Evolutionary conservation across 2,797 vertebrate species (phyloP).

Genomic region (Crenichthys baileyi): DNA sequence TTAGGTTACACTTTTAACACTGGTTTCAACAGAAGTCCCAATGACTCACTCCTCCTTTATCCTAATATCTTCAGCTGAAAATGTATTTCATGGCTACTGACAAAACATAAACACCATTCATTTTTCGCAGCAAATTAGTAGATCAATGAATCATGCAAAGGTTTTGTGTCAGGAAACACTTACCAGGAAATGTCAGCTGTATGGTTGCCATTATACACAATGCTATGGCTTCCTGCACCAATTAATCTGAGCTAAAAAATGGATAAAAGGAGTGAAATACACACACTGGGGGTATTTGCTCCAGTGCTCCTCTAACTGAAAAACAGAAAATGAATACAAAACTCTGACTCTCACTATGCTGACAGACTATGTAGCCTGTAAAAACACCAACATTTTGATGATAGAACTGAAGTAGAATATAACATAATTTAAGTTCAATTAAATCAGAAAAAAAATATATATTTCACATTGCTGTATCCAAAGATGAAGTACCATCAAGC

Average conservation of each 20-base stretch:
- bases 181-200: background rate
- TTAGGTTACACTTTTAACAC: background rate
- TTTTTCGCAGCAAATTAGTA: background rate
- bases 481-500: no score
- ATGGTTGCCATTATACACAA: background rate
- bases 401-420: no score
- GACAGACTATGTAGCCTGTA: no score
- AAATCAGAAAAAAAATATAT: no score
- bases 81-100: background rate
- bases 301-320: background rate
- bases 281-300: background rate
- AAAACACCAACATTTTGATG: no score
- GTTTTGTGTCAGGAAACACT: slow-evolving; percentile 2
- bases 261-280: background rate
- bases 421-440: no score
- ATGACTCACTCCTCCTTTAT: background rate
- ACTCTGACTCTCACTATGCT: background rate
- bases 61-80: background rate
- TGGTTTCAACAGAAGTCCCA: background rate
- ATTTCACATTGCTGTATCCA: no score
- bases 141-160: slow-evolving; percentile 2
- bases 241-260: background rate
- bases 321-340: background rate
- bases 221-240: background rate
- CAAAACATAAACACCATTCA: background rate